Evolutionary conservation across 2,888 invertebrate species (phyloP), one percentile per base, ranked within the genome.

Genomic region (Allolobophora icterica): DNA sequence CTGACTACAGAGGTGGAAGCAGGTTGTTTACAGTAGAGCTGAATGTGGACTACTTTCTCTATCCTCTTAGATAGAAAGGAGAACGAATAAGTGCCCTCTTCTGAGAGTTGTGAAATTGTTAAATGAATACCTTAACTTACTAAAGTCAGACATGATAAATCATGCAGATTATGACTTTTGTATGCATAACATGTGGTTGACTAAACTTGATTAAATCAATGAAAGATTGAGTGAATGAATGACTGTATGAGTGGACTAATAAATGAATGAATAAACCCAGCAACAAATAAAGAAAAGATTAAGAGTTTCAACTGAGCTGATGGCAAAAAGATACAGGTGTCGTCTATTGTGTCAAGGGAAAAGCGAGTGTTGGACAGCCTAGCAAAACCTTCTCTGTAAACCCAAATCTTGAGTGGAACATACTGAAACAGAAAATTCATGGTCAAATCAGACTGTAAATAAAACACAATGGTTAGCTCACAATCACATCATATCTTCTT

Each of bases 311-410:
- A 71, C 71, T n/a, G n/a, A 30, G n/a, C 30, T 71, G 30, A 71
- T 71, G 30, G n/a, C n/a, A 71, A 71, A 52, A 94, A 94, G 94
- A 96, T 95, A 94, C 96, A 96, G 90, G 96, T 96, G 94, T 97
- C 96, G 93, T 96, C 96, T 87, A 96, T 96, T 35, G 96, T 95
- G 91, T 96, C 96, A 89, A 96, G 94, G n/a, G 96, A 96, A 94
- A 96, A 97, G 92, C 96, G 94, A 35, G 96, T 96, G 92, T 96
- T 96, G n/a, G 96, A 96, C 92, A 97, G 96, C 24, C 97, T 95
- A 1, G 96, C 97, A 94, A 97, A 97, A 0, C 97, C 97, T 93
- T 96, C 96, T 87, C 96, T 95, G 92, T 96, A 96, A 83, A 96
- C 94, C 96, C 96, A 96, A 4, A 95, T 96, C 93, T 96, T 95